Evolutionary conservation across 2,797 vertebrate species (phyloP).

Genomic region (Brachymystax lenok): DNA sequence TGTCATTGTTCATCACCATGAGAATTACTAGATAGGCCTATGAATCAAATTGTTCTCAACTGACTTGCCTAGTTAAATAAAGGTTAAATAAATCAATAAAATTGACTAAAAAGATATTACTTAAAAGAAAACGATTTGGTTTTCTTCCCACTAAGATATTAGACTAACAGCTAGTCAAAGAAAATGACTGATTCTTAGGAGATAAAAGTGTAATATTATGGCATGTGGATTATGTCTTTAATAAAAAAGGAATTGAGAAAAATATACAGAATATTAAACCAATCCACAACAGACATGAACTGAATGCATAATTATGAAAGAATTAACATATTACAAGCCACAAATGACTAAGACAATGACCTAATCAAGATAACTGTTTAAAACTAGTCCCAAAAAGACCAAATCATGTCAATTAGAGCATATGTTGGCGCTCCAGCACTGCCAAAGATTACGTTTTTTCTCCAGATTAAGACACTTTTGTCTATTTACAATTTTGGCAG

Average conservation of each 20-base stretch:
- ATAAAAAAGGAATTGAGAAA: conserved; percentile 35
- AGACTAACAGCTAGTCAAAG: too few relatives aligned
- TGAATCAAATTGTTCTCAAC: too few relatives aligned
- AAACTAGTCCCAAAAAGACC: conserved; percentile 48
- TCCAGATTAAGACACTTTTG: conserved; percentile 58
- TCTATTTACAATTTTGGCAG: conserved; percentile 70
- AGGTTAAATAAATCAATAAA: too few relatives aligned
- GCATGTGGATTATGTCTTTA: conserved; percentile 33
- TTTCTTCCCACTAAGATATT: too few relatives aligned
- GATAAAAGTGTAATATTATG: not conserved
- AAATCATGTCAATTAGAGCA: conserved; percentile 68
- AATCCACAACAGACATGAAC: conserved; percentile 27
- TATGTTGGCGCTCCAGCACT: conserved; percentile 59
- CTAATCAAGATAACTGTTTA: conserved; percentile 53
- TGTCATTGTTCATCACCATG: not conserved
- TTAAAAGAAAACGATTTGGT: too few relatives aligned
- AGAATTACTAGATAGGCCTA: not conserved
- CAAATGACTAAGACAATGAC: conserved; percentile 22
- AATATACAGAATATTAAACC: conserved; percentile 45
- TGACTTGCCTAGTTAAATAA: too few relatives aligned
- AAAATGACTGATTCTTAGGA: not conserved
- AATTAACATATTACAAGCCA: not conserved
- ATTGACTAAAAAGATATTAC: not conserved
- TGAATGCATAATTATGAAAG: conserved; percentile 50
- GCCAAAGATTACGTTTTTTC: conserved; percentile 57